These are phyloP conservation scores for Troglohyphantes excavatus DNA, from an alignment of 2,888 invertebrate species.

Conservation along the genomic window DNA sequence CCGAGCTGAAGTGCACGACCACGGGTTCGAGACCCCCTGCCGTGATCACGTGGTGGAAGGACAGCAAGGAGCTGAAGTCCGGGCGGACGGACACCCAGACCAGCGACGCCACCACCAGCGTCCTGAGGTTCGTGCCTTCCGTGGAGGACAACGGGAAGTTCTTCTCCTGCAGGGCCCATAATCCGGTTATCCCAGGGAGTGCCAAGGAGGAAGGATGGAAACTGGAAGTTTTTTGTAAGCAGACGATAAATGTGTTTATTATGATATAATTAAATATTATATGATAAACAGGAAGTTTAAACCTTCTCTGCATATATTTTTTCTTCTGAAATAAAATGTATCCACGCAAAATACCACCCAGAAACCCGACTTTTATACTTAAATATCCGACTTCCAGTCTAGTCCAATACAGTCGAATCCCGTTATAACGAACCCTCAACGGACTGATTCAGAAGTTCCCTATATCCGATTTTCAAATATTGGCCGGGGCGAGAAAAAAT, in stretches of 20 bases:
- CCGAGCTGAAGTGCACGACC: slow-evolving; percentile 91
- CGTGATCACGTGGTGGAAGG: slow-evolving; percentile 92
- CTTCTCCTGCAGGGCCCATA: slow-evolving; percentile 84
- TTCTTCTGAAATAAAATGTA: no score
- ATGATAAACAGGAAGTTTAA: no score
- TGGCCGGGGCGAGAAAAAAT: no score
- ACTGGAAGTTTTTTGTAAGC: slow-evolving; percentile 80
- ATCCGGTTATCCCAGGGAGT: slow-evolving; percentile 80
- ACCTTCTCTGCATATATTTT: no score
- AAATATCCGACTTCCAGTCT: no score
- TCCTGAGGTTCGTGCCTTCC: slow-evolving; percentile 79
- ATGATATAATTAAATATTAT: no score
- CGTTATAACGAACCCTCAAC: no score
- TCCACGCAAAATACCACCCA: no score
- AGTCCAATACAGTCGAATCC: no score
- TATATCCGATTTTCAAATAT: no score
- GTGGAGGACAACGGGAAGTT: slow-evolving; percentile 80
- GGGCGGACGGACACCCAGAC: slow-evolving; percentile 63
- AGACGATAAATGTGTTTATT: neutral
- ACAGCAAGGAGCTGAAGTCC: slow-evolving; percentile 82
- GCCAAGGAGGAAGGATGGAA: slow-evolving; percentile 80
- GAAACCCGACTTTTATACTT: no score
- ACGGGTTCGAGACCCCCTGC: slow-evolving; percentile 93
- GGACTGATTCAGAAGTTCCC: no score
- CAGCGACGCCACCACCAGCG: slow-evolving; percentile 78